phyloP scores from a whole-genome alignment of 2,113 vertebrate species.

The Vicugna pacos region DNA sequence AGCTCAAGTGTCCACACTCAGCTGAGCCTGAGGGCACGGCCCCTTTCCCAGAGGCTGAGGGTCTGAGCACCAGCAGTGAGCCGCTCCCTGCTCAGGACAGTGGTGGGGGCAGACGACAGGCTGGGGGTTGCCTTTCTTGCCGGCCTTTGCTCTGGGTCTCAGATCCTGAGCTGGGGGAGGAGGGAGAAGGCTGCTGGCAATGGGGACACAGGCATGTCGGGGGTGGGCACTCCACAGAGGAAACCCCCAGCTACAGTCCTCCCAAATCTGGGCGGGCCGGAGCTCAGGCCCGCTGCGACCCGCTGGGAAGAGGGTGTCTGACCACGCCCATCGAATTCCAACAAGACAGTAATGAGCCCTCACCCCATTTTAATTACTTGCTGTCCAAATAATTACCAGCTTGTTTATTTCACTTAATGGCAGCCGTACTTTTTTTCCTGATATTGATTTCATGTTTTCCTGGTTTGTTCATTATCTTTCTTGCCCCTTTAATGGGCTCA shows the following conservation, averaged over 20 bases:
- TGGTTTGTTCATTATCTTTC: conserved; percentile 85
- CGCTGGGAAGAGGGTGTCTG: conserved; percentile 50
- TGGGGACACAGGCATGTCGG: not conserved
- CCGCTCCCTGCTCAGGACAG: not conserved
- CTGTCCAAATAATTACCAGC: conserved; percentile 86
- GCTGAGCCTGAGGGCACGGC: not conserved
- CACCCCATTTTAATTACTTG: conserved; percentile 84
- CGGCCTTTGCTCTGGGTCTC: not conserved
- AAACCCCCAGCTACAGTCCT: not conserved
- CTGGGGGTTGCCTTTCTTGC: not conserved
- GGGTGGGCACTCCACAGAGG: not conserved
- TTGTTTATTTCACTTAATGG: conserved; percentile 85
- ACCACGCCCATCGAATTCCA: not conserved
- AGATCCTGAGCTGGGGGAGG: not conserved
- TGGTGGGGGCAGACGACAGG: not conserved
- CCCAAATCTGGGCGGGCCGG: not conserved
- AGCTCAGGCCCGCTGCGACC: not conserved
- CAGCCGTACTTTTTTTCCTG: conserved; percentile 77
- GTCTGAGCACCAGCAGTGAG: not conserved
- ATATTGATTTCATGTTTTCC: conserved; percentile 86
- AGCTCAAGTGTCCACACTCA: not conserved
- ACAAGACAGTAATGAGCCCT: conserved; percentile 82
- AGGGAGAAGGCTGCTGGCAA: not conserved
- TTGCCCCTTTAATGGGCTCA: conserved; percentile 82
- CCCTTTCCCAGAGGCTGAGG: not conserved